Base-by-base conservation (phyloP, 2,888 invertebrate species). In the Candidula unifasciata region DNA sequence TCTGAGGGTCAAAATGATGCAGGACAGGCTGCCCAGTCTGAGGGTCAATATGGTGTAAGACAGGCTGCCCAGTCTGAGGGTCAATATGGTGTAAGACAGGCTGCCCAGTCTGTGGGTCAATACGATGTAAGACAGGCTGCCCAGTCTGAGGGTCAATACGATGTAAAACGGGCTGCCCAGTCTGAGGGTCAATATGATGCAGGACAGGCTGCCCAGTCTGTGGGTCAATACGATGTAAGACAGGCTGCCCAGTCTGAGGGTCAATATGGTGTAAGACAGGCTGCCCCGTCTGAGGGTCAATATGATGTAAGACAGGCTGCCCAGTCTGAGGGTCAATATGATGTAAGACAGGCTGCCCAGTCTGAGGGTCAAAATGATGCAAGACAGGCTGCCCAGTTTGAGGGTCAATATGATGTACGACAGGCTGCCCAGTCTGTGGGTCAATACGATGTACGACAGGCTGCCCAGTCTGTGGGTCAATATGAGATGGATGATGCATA, bases 361-460 rank as follows among this genome's bases (percentile, higher is more conserved):
- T 74, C 10, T 74, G 35, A 60, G 73, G 83, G 71, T 83, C 83
- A 2, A 83, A 64, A 27, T 73, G 73, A 1, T 44, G 66, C n/a
- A n/a, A n/a, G 21, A 82, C 24, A n/a, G 80, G 84, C 64, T 84
- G 84, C 30, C 84, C 84, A 30, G 84, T 84, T 6, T 80, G 68
- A 16, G 77, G 84, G 60, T 84, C 84, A 44, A 84, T 69, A 13
- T 76, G 76, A 80, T 76, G 82, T 30, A 35, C 16, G 21, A 80
- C 16, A 8, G 80, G 74, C 52, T 84, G 80, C 21, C 83, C 83
- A 27, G 83, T 60, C 33, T 71, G 78, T 16, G 79, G 83, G 71
- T 83, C 83, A 37, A 84, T 37, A 0, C 64, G 82, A 8, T 37
- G 73, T 44, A 54, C 16, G 24, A 80, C 18, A 16, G 76, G 76